Evolutionary conservation across 2,888 invertebrate genomes (phyloP).

Genomic region (Labia minor): DNA sequence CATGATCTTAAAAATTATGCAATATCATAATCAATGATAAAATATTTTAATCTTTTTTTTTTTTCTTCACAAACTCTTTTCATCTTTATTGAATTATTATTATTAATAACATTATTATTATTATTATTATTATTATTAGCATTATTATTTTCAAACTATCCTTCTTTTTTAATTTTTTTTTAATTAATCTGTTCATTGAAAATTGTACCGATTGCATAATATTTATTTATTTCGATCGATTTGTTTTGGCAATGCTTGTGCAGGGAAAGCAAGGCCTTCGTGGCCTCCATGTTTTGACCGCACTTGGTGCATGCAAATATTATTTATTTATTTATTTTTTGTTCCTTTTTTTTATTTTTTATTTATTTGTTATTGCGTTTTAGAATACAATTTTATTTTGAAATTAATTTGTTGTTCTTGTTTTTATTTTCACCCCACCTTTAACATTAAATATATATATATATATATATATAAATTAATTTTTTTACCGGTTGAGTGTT

Average conservation of each 20-base stretch:
- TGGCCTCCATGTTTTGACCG: constrained; percentile 13
- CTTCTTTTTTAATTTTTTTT: background rate
- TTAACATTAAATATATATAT: too few relatives aligned
- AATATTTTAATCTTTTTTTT: background rate
- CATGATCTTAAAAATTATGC: background rate
- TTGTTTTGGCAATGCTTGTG: background rate
- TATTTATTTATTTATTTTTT: background rate
- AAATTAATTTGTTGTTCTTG: background rate
- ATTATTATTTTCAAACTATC: too few relatives aligned
- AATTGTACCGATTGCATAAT: background rate
- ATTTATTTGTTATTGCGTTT: background rate
- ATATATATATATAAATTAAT: too few relatives aligned
- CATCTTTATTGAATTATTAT: background rate
- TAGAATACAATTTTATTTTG: background rate
- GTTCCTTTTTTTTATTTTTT: background rate
- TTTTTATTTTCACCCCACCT: too few relatives aligned
- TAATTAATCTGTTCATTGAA: background rate
- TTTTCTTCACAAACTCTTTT: background rate
- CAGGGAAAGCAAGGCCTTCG: background rate
- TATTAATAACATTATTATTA: too few relatives aligned
- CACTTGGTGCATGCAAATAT: background rate
- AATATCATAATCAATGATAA: background rate
- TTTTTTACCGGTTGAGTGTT: too few relatives aligned
- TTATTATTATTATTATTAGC: too few relatives aligned
- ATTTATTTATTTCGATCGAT: constrained; percentile 1